phyloP scores from a whole-genome alignment of 2,888 invertebrate species.

The Sesamia inferens region DNA sequence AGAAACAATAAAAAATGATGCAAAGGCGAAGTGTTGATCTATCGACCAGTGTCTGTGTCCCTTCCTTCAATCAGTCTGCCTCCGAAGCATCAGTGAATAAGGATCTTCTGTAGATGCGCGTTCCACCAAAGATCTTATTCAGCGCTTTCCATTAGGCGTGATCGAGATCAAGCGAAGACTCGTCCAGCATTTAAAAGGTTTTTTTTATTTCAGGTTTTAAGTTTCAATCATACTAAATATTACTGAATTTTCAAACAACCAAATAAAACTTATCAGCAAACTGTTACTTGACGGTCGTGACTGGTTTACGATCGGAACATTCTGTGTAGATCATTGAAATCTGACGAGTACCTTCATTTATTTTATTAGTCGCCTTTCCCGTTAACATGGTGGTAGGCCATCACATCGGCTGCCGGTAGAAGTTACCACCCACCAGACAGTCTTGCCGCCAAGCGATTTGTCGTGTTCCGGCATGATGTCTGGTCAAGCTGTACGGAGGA shows the following conservation, averaged over 20 bases:
- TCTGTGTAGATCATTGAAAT: conserved; percentile 36
- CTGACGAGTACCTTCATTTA: conserved; percentile 21
- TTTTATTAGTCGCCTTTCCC: conserved; percentile 5
- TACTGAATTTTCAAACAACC: background rate
- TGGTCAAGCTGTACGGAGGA: too few species aligned
- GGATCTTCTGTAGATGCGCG: too few species aligned
- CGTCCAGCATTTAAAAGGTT: background rate
- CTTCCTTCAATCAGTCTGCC: background rate
- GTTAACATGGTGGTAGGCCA: too few species aligned
- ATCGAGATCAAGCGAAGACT: background rate
- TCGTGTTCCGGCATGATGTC: too few species aligned
- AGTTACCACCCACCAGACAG: too few species aligned
- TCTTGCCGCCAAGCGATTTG: too few species aligned
- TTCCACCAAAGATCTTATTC: background rate
- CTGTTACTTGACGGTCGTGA: background rate
- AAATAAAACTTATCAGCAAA: conserved; percentile 15
- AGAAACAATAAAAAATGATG: background rate
- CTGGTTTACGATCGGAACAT: conserved; percentile 32
- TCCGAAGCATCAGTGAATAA: background rate
- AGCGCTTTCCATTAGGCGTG: background rate
- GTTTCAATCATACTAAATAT: background rate
- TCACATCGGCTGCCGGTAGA: too few species aligned
- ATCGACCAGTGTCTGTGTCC: background rate
- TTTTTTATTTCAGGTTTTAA: background rate
- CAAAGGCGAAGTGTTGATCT: background rate